Percentiles rank a stretch among this genome's conserved stretches.
These are phyloP conservation scores for Eulithis testata DNA, from an alignment of 2,888 invertebrate species.

Conservation along the genomic window DNA sequence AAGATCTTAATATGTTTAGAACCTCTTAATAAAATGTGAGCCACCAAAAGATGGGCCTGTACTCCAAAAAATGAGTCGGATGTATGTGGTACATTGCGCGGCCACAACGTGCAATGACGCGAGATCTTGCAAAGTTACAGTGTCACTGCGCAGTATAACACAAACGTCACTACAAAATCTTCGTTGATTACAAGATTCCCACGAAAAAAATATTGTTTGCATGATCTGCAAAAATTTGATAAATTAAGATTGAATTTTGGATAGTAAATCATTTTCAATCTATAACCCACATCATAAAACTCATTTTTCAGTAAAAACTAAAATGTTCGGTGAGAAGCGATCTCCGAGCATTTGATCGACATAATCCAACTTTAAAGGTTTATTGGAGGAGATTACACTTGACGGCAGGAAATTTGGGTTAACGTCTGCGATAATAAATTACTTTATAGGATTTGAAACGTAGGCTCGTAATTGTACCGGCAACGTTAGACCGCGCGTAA, in stretches of 20 bases:
- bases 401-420: constrained; percentile 4
- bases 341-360: constrained; percentile 1
- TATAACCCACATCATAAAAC: not conserved
- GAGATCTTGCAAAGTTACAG: too few species aligned
- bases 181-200: too few species aligned
- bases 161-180: too few species aligned
- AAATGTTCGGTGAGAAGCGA: not conserved
- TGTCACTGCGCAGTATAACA: too few species aligned
- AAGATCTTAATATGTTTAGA: not conserved
- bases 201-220: too few species aligned
- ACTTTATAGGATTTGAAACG: constrained; percentile 1
- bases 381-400: not conserved
- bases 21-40: not conserved
- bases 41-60: too few species aligned
- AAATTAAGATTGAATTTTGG: not conserved
- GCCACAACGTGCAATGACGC: too few species aligned
- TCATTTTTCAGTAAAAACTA: not conserved
- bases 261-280: not conserved
- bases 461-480: not conserved
- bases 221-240: not conserved
- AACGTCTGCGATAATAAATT: constrained; percentile 1
- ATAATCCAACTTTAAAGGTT: constrained; percentile 4
- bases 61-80: too few species aligned
- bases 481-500: too few species aligned
- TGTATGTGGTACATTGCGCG: too few species aligned